A percentile compares a stretch with the other conserved stretches of the same genome.
phyloP scores from a whole-genome alignment of 2,888 invertebrate species.

The Amorpha juglandis region DNA sequence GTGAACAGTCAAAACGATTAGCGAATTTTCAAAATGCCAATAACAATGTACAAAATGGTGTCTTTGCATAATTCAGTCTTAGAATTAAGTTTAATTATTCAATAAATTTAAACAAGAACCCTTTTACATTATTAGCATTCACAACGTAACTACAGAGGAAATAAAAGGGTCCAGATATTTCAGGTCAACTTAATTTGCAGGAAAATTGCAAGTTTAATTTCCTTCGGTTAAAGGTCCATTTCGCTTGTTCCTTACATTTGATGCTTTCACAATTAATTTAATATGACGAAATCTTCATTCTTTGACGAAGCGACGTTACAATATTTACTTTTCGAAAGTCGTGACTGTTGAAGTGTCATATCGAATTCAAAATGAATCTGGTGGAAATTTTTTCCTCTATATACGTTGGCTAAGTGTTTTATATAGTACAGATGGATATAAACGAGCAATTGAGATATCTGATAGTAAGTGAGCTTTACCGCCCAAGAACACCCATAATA shows the following conservation, averaged over 20 bases:
- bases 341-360: constrained; percentile 54
- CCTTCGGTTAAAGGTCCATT: constrained; percentile 68
- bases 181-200: constrained; percentile 71
- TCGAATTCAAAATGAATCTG: background rate
- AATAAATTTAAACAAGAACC: constrained; percentile 76
- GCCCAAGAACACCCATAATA: too few relatives aligned
- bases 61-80: constrained; percentile 62
- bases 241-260: constrained; percentile 55
- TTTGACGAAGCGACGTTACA: constrained; percentile 63
- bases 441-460: too few relatives aligned
- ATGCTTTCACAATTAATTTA: constrained; percentile 74
- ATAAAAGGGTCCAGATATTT: constrained; percentile 80
- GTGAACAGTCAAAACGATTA: constrained; percentile 40
- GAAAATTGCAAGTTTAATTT: constrained; percentile 73
- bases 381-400: background rate
- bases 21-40: constrained; percentile 51
- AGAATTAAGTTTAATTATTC: constrained; percentile 80
- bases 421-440: too few relatives aligned
- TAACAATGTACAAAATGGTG: constrained; percentile 60
- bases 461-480: too few relatives aligned
- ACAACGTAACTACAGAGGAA: constrained; percentile 70
- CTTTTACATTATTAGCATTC: constrained; percentile 80
- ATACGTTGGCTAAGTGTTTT: background rate
- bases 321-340: constrained; percentile 62
- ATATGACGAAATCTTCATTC: constrained; percentile 76